Percentiles rank a stretch among this genome's conserved stretches.
Evolutionary conservation across 2,113 vertebrate species (phyloP).

Genomic region (Podocnemis expansa): DNA sequence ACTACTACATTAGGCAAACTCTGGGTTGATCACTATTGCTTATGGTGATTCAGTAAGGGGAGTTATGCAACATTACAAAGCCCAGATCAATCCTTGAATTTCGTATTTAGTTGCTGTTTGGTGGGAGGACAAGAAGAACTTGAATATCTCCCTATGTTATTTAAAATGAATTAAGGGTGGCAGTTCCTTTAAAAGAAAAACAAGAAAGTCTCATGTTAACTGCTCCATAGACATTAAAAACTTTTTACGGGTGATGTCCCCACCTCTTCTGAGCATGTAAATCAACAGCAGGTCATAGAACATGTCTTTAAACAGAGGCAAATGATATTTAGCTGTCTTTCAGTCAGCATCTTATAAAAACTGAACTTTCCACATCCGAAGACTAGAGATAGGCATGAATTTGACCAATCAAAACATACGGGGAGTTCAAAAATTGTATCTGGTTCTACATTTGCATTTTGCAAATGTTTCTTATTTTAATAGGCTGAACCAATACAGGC

Average conservation of each 20-base stretch:
- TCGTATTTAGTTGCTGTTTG: too few species aligned
- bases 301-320: not conserved
- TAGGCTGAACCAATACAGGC: slow-evolving; percentile 3
- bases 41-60: not conserved
- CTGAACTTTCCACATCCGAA: not conserved
- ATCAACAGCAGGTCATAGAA: not conserved
- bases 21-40: not conserved
- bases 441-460: not conserved
- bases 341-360: not conserved
- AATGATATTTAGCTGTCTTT: not conserved
- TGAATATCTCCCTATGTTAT: too few species aligned
- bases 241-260: not conserved
- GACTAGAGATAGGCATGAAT: not conserved
- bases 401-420: not conserved
- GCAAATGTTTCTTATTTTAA: not conserved
- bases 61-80: not conserved
- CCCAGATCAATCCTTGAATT: not conserved
- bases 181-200: not conserved
- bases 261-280: not conserved
- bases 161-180: not conserved
- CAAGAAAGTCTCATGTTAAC: not conserved
- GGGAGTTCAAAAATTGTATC: not conserved
- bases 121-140: too few species aligned
- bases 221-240: not conserved
- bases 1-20: not conserved